phyloP scores from a whole-genome alignment of 2,888 invertebrate genomes.

The Dasypogon diadema region DNA sequence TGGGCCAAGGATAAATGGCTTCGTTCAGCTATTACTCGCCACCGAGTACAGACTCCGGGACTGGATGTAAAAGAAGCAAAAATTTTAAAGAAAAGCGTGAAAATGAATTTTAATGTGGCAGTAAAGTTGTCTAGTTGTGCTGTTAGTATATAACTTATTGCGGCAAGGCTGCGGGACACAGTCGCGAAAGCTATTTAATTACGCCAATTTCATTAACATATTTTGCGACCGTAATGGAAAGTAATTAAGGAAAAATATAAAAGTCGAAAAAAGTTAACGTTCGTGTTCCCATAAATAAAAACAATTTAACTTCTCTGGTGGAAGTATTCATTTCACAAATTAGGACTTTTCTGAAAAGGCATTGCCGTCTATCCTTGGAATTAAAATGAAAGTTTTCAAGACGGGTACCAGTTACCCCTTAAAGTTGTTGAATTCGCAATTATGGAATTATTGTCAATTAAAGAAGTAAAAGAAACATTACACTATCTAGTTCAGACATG shows the following conservation, averaged over 20 bases:
- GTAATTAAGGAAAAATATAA: conserved; percentile 29
- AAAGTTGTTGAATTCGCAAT: no score
- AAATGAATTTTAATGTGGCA: conserved; percentile 50
- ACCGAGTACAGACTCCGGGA: background rate
- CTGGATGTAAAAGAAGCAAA: background rate
- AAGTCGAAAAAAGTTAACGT: background rate
- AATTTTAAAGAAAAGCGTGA: conserved; percentile 43
- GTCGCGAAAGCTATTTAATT: conserved; percentile 35
- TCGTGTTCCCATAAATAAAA: no score
- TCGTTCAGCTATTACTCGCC: conserved; percentile 29
- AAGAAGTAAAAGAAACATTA: no score
- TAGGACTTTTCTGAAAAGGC: no score
- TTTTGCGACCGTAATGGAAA: conserved; percentile 37
- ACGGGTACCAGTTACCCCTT: no score
- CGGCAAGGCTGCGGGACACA: background rate
- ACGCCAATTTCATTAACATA: conserved; percentile 43
- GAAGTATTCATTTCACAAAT: no score
- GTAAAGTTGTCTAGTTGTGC: conserved; percentile 41
- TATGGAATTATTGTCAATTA: no score
- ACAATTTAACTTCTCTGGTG: no score
- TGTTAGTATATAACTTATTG: conserved; percentile 40
- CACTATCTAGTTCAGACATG: no score
- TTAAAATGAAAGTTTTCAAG: no score
- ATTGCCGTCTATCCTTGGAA: no score
- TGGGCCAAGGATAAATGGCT: conserved; percentile 49